Base-by-base conservation (phyloP, 2,888 invertebrate species). In the Platycheirus albimanus region DNA sequence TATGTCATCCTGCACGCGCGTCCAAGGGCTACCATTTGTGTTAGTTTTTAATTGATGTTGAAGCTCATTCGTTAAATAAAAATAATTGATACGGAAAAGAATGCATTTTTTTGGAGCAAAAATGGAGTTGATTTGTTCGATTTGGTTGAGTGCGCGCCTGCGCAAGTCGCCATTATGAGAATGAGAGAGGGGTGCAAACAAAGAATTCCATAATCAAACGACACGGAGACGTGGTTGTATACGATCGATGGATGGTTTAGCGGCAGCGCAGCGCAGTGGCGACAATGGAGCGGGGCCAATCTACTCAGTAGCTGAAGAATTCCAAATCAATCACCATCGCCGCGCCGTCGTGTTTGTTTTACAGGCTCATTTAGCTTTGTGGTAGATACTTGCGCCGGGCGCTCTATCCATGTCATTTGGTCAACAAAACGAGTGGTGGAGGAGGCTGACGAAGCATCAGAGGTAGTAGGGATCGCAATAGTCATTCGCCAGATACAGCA, bases 321-420 rank as follows among this genome's bases (percentile, higher is more conserved):
- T 83, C 63, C 69, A 78, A 78, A 83, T 83, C 83, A 83, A 83
- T 83, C 83, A 83, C 83, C 67, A 69, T 74, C 78, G 72, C 67
- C 63, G 38, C 71, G 69, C 63, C 67, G 67, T 72, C 72, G 72
- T 83, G 78, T 78, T 83, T 83, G 77, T 71, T 58, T 83, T 78
- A 58, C 69, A 58, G 78, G 69, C 81, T 81, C 77, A 83, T 78
- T 72, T 72, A 83, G 77, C 77, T 71, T 81, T 61, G 72, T 64
- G 52, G 72, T 64, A 56, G 76, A 20, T 13, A 49, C 51, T 64
- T 66, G 51, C 54, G 51, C 11, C 36, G 30, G 71, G 51, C 58
- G 76, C 63, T 70, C 56, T 30, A 36, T 41, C 41, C 20, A 8
- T 20, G 56, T 38, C 56, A 56, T 52, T 64, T 69, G 66, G 66